Conservation (phyloP, 2,113 vertebrate genomes). For the Ictalurus furcatus region DNA sequence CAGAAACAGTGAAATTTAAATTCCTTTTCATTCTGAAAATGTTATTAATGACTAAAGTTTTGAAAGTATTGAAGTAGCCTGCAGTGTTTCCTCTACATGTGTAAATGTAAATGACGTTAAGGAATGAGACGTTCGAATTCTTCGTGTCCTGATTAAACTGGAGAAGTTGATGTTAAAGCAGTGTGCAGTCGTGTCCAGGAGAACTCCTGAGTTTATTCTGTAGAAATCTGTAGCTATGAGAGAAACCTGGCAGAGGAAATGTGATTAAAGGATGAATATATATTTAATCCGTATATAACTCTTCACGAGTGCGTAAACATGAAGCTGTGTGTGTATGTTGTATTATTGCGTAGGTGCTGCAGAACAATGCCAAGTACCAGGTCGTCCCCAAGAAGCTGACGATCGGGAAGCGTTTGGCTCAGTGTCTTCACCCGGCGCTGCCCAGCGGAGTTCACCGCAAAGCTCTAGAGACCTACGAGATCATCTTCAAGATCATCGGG, state of each 20-base stretch:
- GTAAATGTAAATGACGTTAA: too few relatives aligned
- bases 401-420: constrained; percentile 93
- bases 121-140: too few relatives aligned
- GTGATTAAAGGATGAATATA: too few relatives aligned
- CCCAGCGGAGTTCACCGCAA: constrained; percentile 98
- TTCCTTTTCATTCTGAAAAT: too few relatives aligned
- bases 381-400: constrained; percentile 97
- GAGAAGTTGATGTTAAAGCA: background rate
- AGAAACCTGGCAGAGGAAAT: too few relatives aligned
- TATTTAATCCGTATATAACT: background rate
- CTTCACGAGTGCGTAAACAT: too few relatives aligned
- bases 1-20: too few relatives aligned
- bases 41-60: too few relatives aligned
- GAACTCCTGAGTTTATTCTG: background rate
- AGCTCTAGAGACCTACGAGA: constrained; percentile 97
- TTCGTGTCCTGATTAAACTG: background rate
- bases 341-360: constrained; percentile 80
- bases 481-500: constrained; percentile 99
- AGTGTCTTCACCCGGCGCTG: constrained; percentile 97
- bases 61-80: too few relatives aligned
- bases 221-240: too few relatives aligned
- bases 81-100: too few relatives aligned
- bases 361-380: constrained; percentile 98
- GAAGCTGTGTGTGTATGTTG: background rate
- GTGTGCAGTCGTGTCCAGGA: background rate